Percentiles rank a stretch among this genome's conserved stretches.
Evolutionary conservation across 2,888 invertebrate species (phyloP).

Genomic region (Pterostichus niger): DNA sequence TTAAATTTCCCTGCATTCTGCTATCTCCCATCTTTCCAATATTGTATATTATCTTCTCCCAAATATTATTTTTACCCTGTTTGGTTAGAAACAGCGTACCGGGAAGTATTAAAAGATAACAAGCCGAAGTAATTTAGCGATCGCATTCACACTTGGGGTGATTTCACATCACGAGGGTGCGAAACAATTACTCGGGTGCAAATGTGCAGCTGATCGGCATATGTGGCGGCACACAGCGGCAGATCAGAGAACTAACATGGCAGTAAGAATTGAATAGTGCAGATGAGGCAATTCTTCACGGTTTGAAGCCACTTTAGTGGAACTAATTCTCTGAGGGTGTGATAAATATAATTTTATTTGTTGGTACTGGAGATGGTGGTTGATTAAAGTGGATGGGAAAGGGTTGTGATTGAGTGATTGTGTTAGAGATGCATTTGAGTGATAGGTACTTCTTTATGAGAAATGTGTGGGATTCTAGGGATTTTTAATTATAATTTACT

Average conservation of each 20-base stretch:
- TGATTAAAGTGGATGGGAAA: constrained; percentile 8
- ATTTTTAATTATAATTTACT: too few species aligned
- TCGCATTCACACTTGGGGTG: constrained; percentile 15
- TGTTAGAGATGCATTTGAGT: too few species aligned
- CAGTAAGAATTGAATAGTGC: background rate
- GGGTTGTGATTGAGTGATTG: background rate
- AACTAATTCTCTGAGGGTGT: constrained; percentile 25
- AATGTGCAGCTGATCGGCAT: constrained; percentile 34
- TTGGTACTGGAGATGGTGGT: constrained; percentile 4
- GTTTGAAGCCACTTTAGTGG: constrained; percentile 9
- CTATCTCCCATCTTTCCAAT: constrained; percentile 32
- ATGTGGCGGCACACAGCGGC: constrained; percentile 20
- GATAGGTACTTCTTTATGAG: too few species aligned
- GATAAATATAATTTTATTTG: constrained; percentile 46
- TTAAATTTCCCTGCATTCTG: background rate
- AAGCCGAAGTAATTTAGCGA: constrained; percentile 17
- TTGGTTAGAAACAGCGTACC: constrained; percentile 4
- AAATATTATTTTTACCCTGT: constrained; percentile 26
- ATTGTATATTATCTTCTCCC: background rate
- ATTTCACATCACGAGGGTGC: constrained; percentile 10
- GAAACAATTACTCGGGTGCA: constrained; percentile 16
- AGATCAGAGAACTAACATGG: background rate
- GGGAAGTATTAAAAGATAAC: constrained; percentile 44
- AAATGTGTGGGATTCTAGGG: too few species aligned
- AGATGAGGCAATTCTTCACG: constrained; percentile 16